These are phyloP conservation scores for Nomada goodeniana DNA, from an alignment of 2,888 invertebrate species.

Conservation along the genomic window DNA sequence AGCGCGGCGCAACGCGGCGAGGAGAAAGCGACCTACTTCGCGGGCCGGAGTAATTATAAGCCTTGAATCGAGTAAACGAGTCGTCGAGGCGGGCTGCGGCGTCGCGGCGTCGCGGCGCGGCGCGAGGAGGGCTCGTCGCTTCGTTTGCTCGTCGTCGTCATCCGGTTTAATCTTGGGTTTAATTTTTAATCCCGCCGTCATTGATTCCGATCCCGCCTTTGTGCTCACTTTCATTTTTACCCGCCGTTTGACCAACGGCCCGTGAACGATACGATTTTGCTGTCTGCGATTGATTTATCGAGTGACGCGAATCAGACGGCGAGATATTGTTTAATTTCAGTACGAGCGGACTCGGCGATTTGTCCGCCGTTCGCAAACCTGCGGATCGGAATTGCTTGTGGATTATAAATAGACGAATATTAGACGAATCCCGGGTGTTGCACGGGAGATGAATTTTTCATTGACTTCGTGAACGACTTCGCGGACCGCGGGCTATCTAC, in stretches of 20 bases:
- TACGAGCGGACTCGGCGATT: not conserved
- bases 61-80: conserved; percentile 81
- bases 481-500: too few species aligned
- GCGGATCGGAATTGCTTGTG: not conserved
- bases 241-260: conserved; percentile 7
- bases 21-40: conserved; percentile 83
- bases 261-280: conserved; percentile 26
- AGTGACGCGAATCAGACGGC: not conserved
- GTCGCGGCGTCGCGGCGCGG: conserved; percentile 25
- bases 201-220: not conserved
- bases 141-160: conserved; percentile 11
- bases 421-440: not conserved
- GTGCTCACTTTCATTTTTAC: not conserved
- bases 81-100: conserved; percentile 70
- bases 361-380: conserved; percentile 3
- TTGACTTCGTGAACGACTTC: too few species aligned
- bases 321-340: conserved; percentile 18
- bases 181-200: conserved; percentile 22
- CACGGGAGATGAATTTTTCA: not conserved
- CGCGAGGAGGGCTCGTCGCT: conserved; percentile 19
- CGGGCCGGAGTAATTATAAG: conserved; percentile 82
- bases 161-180: conserved; percentile 36
- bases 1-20: conserved; percentile 75
- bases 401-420: conserved; percentile 1
- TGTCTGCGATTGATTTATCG: conserved; percentile 32